Percentiles rank a stretch among this genome's conserved stretches.
Conservation (phyloP, 1,140 invertebrate species). For the Caenorhabditis tropicalis region DNA sequence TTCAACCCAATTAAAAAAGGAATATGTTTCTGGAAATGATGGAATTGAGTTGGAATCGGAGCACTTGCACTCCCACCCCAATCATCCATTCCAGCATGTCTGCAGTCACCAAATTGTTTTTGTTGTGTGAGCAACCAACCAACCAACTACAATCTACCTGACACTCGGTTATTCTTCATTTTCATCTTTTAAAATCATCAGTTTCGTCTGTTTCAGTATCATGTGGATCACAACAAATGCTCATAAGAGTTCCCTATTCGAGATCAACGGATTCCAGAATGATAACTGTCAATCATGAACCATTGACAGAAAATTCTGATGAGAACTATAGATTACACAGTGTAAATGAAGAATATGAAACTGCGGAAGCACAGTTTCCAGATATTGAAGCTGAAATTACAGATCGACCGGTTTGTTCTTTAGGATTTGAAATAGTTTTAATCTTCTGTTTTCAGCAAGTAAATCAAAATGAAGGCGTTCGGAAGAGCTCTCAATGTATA, state of each 20-base stretch:
- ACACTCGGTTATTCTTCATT: background rate
- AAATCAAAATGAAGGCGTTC: background rate
- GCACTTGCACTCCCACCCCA: constrained; percentile 6
- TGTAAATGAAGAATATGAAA: constrained; percentile 8
- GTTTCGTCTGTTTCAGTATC: constrained; percentile 29
- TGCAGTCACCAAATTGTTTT: constrained; percentile 43
- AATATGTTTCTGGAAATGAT: background rate
- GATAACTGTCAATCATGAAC: constrained; percentile 14
- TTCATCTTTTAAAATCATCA: background rate
- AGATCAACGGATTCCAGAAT: background rate
- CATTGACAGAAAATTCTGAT: background rate
- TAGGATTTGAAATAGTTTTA: background rate
- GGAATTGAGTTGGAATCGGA: background rate
- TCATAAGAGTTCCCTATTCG: constrained; percentile 6
- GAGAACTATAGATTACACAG: background rate
- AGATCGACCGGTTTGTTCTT: background rate
- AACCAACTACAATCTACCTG: background rate
- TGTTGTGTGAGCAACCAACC: constrained; percentile 33
- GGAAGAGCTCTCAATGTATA: constrained; percentile 3
- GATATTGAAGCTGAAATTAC: background rate
- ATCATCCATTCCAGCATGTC: constrained; percentile 7
- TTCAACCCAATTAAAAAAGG: background rate
- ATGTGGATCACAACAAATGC: constrained; percentile 16
- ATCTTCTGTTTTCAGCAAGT: background rate
- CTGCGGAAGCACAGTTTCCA: background rate